Evolutionary conservation across 2,888 invertebrate genomes (phyloP), one percentile per base, ranked within the genome.

Genomic region (Theretra japonica): DNA sequence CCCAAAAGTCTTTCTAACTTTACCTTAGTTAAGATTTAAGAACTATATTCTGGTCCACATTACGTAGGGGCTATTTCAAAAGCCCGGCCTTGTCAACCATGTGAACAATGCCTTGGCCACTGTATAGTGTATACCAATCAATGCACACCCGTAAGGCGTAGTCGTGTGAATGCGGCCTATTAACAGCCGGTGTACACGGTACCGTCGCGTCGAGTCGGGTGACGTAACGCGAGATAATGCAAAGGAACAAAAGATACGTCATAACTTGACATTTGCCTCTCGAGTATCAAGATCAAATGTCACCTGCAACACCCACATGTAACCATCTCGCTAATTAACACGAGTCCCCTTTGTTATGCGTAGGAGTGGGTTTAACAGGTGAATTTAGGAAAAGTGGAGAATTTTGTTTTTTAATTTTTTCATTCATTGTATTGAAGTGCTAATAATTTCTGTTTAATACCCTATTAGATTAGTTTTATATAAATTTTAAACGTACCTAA

Each of bases 281-380:
- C 65, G 33, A 60, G 59, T 73, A 73, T 73, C 70, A 56, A 68
- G 73, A 70, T 73, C 68, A 73, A 68, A 53, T 68, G 68, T 70
- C 59, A 69, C 69, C 60, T 59, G 50, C 68, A 65, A 65, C 65
- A 65, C 65, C 65, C 65, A 65, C 65, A 65, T 48, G 25, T 41
- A 65, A 1, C 17, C 41, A 17, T n/a, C 15, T 5, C 8, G n/a
- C 30, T 60, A 65, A 65, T 65, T 65, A 48, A 65, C 41, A 33
- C 41, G 23, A 65, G 23, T 65, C 62, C 62, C 21, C 65, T 48
- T 23, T 17, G 65, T 23, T 21, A 48, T 7, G 28, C 41, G 7
- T 21, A 23, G 65, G 23, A 11, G 53, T 53, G 53, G n/a, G 53
- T 65, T 23, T 4, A 19, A n/a, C 19, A 62, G 21, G 62, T 59